Conservation (phyloP, 2,113 vertebrate species). For the Tiliqua scincoides region DNA sequence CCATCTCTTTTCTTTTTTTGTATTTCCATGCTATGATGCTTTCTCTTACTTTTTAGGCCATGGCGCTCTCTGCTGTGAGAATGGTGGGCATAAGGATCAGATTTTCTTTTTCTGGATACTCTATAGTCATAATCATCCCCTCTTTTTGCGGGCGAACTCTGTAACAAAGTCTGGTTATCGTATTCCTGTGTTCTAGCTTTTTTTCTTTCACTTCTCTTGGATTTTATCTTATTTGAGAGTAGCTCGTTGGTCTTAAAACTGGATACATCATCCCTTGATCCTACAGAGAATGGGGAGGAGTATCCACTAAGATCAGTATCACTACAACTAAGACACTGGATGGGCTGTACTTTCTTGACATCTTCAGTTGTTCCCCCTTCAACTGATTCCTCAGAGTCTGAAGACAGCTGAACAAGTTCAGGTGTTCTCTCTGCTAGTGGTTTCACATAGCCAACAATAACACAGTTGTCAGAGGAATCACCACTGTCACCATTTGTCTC, state of each 20-base stretch:
- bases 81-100: slow-evolving; percentile 64
- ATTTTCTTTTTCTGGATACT: slow-evolving; percentile 68
- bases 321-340: slow-evolving; percentile 76
- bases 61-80: slow-evolving; percentile 59
- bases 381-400: slow-evolving; percentile 84
- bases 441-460: slow-evolving; percentile 91
- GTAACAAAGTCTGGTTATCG: slow-evolving; percentile 45
- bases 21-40: slow-evolving; percentile 67
- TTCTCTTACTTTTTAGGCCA: slow-evolving; percentile 62
- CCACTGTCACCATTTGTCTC: slow-evolving; percentile 66
- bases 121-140: slow-evolving; percentile 55
- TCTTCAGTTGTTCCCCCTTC: slow-evolving; percentile 74
- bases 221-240: slow-evolving; percentile 34
- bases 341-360: slow-evolving; percentile 71
- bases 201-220: slow-evolving; percentile 61
- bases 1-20: slow-evolving; percentile 77
- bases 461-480: slow-evolving; percentile 82
- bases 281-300: slow-evolving; percentile 66
- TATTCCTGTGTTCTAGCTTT: slow-evolving; percentile 34
- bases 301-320: slow-evolving; percentile 77
- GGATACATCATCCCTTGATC: slow-evolving; percentile 60
- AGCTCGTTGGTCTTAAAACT: slow-evolving; percentile 53
- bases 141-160: slow-evolving; percentile 62
- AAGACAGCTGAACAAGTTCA: slow-evolving; percentile 92
- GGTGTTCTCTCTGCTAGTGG: slow-evolving; percentile 90